Evolutionary conservation across 2,113 vertebrate genomes (phyloP).

Genomic region (Desmodus rotundus): DNA sequence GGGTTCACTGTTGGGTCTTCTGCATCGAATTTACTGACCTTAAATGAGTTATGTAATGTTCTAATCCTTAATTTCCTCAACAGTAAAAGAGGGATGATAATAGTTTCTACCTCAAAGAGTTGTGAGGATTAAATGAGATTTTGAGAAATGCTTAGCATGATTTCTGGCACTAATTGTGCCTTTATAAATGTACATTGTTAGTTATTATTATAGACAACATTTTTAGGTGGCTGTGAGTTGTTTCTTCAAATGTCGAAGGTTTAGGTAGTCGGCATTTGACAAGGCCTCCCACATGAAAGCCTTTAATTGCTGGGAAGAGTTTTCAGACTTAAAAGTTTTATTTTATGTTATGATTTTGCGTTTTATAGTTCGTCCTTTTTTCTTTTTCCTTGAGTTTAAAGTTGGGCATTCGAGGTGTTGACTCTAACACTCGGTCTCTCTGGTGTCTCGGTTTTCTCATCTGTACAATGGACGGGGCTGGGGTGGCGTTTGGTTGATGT

Average conservation of each 20-base stretch:
- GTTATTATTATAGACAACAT: neutral
- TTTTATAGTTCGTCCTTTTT: neutral
- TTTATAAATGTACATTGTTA: neutral
- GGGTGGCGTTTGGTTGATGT: neutral
- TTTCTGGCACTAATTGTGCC: neutral
- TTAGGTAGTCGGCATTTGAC: neutral
- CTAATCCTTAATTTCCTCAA: slow-evolving; percentile 26
- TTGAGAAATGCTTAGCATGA: neutral
- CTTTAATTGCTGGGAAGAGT: neutral
- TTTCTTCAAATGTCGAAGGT: slow-evolving; percentile 14
- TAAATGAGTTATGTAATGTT: neutral
- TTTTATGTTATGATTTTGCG: neutral
- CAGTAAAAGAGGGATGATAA: neutral
- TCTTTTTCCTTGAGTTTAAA: neutral
- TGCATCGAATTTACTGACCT: neutral
- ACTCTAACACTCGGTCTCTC: neutral
- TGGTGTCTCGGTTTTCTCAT: neutral
- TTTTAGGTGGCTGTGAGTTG: neutral
- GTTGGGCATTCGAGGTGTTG: neutral
- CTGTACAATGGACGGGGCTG: neutral
- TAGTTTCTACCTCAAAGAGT: neutral
- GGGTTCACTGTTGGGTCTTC: neutral
- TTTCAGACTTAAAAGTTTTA: neutral
- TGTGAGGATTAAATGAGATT: slow-evolving; percentile 38
- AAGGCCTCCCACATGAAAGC: neutral